Percentiles rank a stretch among this genome's conserved stretches.
phyloP scores from a whole-genome alignment of 2,797 vertebrate species.

The Hapalemur alaotrensis region DNA sequence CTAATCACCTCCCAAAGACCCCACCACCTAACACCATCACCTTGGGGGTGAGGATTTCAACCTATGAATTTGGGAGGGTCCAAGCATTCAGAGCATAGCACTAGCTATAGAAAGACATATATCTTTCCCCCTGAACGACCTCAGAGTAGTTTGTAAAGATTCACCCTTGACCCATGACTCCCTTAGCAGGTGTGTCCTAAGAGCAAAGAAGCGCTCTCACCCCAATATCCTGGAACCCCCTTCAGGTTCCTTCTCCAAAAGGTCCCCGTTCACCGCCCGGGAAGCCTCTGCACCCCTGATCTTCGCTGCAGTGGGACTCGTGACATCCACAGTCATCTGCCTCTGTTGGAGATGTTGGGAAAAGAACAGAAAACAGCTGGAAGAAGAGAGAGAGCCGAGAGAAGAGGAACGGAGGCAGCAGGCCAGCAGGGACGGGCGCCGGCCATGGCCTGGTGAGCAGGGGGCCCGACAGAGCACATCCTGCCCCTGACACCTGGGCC shows the following conservation, averaged over 20 bases:
- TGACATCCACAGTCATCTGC: not conserved
- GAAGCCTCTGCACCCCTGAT: not conserved
- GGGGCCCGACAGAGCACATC: rapidly evolving
- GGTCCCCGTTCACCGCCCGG: rapidly evolving
- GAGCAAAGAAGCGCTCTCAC: not conserved
- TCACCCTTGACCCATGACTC: not conserved
- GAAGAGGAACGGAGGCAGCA: not conserved
- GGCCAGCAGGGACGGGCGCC: not conserved
- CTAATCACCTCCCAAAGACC: not conserved
- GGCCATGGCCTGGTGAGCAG: not conserved
- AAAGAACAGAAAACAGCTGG: not conserved
- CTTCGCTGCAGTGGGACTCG: not conserved
- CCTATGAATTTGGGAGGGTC: not conserved
- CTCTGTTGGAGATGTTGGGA: not conserved
- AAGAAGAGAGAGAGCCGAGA: not conserved
- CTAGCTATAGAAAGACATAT: not conserved
- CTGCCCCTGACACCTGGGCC: not conserved
- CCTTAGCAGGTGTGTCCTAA: no score
- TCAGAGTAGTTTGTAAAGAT: not conserved
- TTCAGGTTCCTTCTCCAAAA: not conserved
- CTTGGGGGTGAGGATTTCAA: not conserved
- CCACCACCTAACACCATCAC: not conserved
- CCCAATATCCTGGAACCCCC: not conserved
- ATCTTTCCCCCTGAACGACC: not conserved
- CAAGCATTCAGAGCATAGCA: not conserved